Base-by-base conservation (phyloP, 2,888 invertebrate species). In the Stenchaetothrips biformis region DNA sequence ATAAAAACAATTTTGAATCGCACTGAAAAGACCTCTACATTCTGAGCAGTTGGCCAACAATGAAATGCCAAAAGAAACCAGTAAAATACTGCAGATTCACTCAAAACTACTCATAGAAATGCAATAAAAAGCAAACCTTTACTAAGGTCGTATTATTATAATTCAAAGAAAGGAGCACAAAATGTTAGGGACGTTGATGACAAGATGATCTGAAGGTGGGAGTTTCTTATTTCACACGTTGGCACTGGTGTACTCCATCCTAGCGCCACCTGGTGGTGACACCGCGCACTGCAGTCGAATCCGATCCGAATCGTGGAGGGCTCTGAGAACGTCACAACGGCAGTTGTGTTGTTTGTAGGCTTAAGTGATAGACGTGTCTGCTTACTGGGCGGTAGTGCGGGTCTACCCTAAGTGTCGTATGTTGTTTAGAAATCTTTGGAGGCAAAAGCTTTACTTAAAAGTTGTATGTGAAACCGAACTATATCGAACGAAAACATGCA, bases 271-370 rank as follows among this genome's bases (percentile, higher is more conserved):
- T 74, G 25, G 67, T 11, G 67, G 3, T 7, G 25, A 25, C 0
- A 11, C 0, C 1, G 25, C 25, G 67, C 21, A 74, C 67, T 74
- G 25, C 7, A 25, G 25, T 74, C 25, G 67, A 25, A 74, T 37
- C 37, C 37, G 37, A 74, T 37, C 37, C 37, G 37, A 37, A 25
- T 74, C 67, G 67, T 74, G 67, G 67, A 74, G 67, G 67, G 67
- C 67, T 25, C 21, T 74, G 67, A 25, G 25, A 74, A 74, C 67
- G 67, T 74, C 67, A 74, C 67, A 74, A 25, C 67, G 21, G 16
- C 59, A 13, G 53, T 74, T 74, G 67, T 74, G 67, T 74, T 74
- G 67, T 74, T 74, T 74, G 67, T 74, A 74, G 67, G 67, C 67
- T 25, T 74, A 74, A 25, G 67, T 74, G 67, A 21, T 9, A 74